Evolutionary conservation across 2,888 invertebrate genomes (phyloP).

Genomic region (Cenopis cana): DNA sequence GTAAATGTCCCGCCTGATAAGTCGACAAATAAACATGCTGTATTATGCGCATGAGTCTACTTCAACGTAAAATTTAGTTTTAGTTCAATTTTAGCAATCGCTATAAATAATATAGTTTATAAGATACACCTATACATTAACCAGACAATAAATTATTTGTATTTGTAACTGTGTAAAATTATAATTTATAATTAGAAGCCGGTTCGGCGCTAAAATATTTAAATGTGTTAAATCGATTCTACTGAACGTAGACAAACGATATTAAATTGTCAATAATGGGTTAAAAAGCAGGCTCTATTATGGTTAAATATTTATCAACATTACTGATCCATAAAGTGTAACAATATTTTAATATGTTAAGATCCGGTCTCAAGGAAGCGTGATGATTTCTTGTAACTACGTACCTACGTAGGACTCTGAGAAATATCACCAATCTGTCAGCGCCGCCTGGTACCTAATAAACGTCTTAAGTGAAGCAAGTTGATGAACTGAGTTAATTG

Average conservation of each 20-base stretch:
- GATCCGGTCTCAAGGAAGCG: background rate
- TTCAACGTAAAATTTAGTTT: background rate
- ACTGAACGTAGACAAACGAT: background rate
- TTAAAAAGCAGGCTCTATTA: background rate
- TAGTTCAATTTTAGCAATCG: background rate
- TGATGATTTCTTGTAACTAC: background rate
- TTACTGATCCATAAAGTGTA: background rate
- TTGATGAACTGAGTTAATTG: slow-evolving; percentile 18
- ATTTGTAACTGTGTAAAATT: background rate
- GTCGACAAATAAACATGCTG: slow-evolving; percentile 5
- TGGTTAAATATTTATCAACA: background rate
- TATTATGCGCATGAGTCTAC: background rate
- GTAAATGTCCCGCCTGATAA: background rate
- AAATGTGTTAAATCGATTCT: background rate
- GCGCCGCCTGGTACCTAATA: background rate
- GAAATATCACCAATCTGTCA: background rate
- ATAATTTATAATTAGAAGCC: background rate
- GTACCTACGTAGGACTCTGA: background rate
- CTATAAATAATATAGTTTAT: no score
- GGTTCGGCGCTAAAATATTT: background rate
- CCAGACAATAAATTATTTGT: no score
- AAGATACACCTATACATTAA: no score
- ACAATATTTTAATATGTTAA: background rate
- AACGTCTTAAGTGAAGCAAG: slow-evolving; percentile 12
- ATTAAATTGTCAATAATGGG: background rate